Evolutionary conservation across 2,113 vertebrate species (phyloP).

Genomic region (Abramis brama): DNA sequence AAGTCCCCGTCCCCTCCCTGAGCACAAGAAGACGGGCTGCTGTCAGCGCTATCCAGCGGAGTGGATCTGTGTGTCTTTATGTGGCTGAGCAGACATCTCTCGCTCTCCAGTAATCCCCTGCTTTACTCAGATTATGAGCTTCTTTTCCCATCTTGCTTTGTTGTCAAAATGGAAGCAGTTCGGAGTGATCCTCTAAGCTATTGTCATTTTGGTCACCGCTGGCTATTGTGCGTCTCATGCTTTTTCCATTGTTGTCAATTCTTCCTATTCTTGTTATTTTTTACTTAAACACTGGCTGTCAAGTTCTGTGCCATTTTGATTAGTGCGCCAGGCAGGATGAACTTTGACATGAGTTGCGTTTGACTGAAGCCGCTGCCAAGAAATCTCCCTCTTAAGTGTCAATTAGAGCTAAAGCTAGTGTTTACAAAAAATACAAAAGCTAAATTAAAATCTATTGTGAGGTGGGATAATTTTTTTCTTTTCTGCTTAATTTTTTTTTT

Average conservation of each 20-base stretch:
- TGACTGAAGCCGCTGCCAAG: slow-evolving; percentile 36
- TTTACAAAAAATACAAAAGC: not conserved
- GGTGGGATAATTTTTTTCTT: not conserved
- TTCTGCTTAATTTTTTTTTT: slow-evolving; percentile 35
- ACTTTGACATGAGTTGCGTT: slow-evolving; percentile 39
- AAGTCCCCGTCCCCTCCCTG: slow-evolving; percentile 35
- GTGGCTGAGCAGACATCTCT: slow-evolving; percentile 45
- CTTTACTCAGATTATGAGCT: slow-evolving; percentile 74
- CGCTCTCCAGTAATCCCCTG: slow-evolving; percentile 71
- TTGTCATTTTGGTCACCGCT: slow-evolving; percentile 27
- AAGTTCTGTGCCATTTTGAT: slow-evolving; percentile 39
- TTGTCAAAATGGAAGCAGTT: slow-evolving; percentile 44
- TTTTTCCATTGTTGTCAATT: not conserved
- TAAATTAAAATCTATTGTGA: slow-evolving; percentile 34
- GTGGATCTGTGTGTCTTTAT: slow-evolving; percentile 48
- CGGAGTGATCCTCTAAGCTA: slow-evolving; percentile 3
- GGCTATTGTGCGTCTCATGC: slow-evolving; percentile 7
- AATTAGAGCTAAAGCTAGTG: slow-evolving; percentile 30
- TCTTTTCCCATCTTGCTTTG: slow-evolving; percentile 46
- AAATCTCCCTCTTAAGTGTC: slow-evolving; percentile 14
- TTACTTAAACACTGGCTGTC: not conserved
- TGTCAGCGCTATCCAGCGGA: slow-evolving; percentile 40
- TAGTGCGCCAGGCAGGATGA: slow-evolving; percentile 22
- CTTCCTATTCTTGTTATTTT: slow-evolving; percentile 5
- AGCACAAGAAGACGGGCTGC: slow-evolving; percentile 31